These are phyloP conservation scores for Lutraria lutraria DNA, from an alignment of 2,888 invertebrate genomes.

Conservation along the genomic window DNA sequence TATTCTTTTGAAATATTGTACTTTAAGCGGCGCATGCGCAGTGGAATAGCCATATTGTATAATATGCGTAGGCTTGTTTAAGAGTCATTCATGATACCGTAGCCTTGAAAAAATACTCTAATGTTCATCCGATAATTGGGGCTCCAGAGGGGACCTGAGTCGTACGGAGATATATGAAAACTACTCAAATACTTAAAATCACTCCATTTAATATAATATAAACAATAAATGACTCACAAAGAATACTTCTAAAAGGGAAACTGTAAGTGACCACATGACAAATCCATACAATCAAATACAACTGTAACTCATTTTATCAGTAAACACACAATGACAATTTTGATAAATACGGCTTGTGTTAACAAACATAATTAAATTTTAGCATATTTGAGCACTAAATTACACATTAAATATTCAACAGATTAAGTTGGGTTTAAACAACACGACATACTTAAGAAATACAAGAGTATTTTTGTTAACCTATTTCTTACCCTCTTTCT, in stretches of 20 bases:
- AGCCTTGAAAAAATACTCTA: constrained; percentile 33
- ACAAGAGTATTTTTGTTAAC: neutral
- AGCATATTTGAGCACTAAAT: too few relatives aligned
- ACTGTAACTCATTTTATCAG: too few relatives aligned
- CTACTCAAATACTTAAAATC: too few relatives aligned
- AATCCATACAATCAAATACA: too few relatives aligned
- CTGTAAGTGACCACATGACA: too few relatives aligned
- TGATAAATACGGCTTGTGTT: too few relatives aligned
- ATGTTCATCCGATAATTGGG: constrained; percentile 35
- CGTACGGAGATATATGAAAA: neutral
- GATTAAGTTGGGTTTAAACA: neutral
- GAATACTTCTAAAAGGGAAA: too few relatives aligned
- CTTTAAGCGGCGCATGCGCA: constrained; percentile 31
- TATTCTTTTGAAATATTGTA: neutral
- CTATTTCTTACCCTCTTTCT: neutral
- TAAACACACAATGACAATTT: too few relatives aligned
- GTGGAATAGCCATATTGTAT: constrained; percentile 17
- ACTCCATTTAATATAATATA: too few relatives aligned
- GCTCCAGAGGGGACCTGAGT: neutral
- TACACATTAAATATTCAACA: too few relatives aligned
- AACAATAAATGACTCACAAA: too few relatives aligned
- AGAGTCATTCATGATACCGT: constrained; percentile 12
- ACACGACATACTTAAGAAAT: neutral
- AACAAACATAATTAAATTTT: too few relatives aligned
- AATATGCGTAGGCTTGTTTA: constrained; percentile 12